These are phyloP conservation scores for Panulirus ornatus DNA, from an alignment of 1,140 invertebrate species.

Conservation along the genomic window DNA sequence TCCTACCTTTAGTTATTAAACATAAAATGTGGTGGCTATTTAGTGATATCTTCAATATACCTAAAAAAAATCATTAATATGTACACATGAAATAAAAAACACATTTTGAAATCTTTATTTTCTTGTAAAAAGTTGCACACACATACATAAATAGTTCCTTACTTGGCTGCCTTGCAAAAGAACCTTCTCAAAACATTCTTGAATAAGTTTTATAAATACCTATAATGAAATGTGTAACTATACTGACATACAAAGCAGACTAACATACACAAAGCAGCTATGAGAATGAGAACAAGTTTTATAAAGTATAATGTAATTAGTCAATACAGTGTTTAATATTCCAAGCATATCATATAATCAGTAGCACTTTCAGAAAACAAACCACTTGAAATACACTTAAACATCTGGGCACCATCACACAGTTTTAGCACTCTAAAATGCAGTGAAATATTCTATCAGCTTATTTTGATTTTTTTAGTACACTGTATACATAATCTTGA, in stretches of 20 bases:
- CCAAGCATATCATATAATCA: too few relatives aligned
- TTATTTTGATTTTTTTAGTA: not conserved
- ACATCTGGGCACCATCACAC: too few relatives aligned
- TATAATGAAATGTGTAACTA: not conserved
- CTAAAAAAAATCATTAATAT: not conserved
- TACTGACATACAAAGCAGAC: not conserved
- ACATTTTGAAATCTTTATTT: slow-evolving; percentile 25
- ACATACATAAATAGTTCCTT: slow-evolving; percentile 61
- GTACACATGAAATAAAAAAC: not conserved
- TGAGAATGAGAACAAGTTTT: not conserved
- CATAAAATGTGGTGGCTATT: too few relatives aligned
- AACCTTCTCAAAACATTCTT: not conserved
- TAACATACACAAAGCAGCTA: not conserved
- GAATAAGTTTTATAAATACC: not conserved
- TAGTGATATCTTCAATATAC: not conserved
- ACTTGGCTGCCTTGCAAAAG: slow-evolving; percentile 42
- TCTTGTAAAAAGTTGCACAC: slow-evolving; percentile 44
- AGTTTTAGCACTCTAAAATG: too few relatives aligned
- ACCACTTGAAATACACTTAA: too few relatives aligned
- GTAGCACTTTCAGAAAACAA: too few relatives aligned
- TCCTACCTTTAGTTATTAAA: too few relatives aligned
- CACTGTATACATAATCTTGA: not conserved
- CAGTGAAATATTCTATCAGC: not conserved
- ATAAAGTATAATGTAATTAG: too few relatives aligned
- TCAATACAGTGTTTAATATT: too few relatives aligned